A percentile compares a stretch with the other conserved stretches of the same genome.
Conservation (phyloP, 2,888 invertebrate species). For the Lacanobia oleracea region DNA sequence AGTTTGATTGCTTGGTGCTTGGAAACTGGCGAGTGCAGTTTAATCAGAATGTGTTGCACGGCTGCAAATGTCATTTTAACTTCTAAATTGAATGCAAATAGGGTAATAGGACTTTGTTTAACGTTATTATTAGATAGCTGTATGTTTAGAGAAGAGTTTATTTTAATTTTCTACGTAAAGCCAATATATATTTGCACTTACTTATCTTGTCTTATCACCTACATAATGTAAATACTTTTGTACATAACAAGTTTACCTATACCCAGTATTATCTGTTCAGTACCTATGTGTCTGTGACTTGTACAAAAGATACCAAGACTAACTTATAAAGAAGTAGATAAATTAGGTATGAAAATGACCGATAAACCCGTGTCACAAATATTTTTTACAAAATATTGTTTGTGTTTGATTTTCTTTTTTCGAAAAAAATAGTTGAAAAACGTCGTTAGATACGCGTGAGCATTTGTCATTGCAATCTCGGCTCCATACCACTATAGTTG, state of each 20-base stretch:
- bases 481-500: background rate
- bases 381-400: background rate
- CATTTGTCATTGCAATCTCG: background rate
- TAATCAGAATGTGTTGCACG: slow-evolving; percentile 12
- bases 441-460: background rate
- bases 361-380: too few relatives aligned
- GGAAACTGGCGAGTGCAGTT: slow-evolving; percentile 14
- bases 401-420: too few relatives aligned
- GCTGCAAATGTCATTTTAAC: slow-evolving; percentile 38
- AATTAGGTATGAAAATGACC: background rate
- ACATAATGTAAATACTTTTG: slow-evolving; percentile 14
- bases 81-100: slow-evolving; percentile 43
- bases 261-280: background rate
- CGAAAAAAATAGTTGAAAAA: background rate
- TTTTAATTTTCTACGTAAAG: slow-evolving; percentile 3
- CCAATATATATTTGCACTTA: background rate
- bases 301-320: background rate
- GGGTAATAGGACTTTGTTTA: background rate
- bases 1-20: slow-evolving; percentile 37
- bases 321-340: background rate
- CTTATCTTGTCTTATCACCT: slow-evolving; percentile 16
- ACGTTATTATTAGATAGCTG: background rate
- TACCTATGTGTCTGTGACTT: background rate
- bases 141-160: background rate
- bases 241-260: background rate